Conservation (phyloP, 2,888 invertebrate species). For the Cerastis leucographa region DNA sequence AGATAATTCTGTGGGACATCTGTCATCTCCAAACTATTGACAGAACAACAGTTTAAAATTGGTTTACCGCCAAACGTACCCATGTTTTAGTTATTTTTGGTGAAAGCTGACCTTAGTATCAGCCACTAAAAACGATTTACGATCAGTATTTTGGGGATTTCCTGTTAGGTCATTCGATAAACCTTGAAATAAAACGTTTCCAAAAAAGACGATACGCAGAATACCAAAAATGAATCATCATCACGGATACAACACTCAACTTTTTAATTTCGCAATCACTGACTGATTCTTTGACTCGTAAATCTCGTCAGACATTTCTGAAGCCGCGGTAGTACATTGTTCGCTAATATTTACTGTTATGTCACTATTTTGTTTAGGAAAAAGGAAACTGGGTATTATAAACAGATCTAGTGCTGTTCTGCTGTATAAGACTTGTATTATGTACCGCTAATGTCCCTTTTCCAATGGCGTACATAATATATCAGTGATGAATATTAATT, state of each 20-base stretch:
- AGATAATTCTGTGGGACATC: not conserved
- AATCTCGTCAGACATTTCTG: constrained; percentile 16
- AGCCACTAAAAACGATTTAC: not conserved
- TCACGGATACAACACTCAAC: constrained; percentile 1
- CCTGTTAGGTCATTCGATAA: constrained; percentile 13
- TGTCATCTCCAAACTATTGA: not conserved
- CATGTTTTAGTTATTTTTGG: not conserved
- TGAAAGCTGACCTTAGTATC: not conserved
- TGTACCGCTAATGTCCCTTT: constrained; percentile 22
- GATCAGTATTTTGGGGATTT: not conserved
- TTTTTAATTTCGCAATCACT: constrained; percentile 33
- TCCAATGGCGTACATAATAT: constrained; percentile 25
- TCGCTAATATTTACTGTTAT: constrained; percentile 13
- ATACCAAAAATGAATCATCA: not conserved
- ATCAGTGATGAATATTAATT: constrained; percentile 28
- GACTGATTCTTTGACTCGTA: not conserved
- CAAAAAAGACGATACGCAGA: constrained; percentile 1
- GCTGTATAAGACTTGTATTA: constrained; percentile 27
- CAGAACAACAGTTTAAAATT: not conserved
- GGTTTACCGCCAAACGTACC: not conserved
- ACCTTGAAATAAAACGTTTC: not conserved
- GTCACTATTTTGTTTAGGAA: constrained; percentile 17
- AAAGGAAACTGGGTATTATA: constrained; percentile 34
- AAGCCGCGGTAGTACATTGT: constrained; percentile 34
- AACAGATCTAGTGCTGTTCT: constrained; percentile 25